Evolutionary conservation across 2,113 vertebrate genomes (phyloP).

Genomic region (Pelodiscus sinensis): DNA sequence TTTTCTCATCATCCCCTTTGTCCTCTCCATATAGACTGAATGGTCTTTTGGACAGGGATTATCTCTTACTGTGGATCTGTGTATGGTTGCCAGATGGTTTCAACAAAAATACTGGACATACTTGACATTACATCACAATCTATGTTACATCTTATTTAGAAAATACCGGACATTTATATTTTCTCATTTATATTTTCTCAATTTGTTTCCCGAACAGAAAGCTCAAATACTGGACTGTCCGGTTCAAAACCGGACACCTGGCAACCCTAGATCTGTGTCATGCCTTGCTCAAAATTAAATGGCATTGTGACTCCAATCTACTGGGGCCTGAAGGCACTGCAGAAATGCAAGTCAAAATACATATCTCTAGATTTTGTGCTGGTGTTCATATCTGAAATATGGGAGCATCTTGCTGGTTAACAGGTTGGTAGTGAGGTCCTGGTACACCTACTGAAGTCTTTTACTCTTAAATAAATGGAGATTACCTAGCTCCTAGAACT

Average conservation of each 20-base stretch:
- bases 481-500: no score
- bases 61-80: neutral
- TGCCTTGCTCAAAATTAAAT: neutral
- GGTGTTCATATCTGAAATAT: neutral
- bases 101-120: no score
- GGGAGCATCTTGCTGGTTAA: neutral
- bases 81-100: neutral
- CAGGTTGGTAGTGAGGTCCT: conserved; percentile 22
- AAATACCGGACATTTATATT: no score
- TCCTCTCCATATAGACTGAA: neutral
- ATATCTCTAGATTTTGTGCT: neutral
- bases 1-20: neutral
- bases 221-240: no score
- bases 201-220: no score
- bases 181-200: no score
- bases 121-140: no score
- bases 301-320: neutral
- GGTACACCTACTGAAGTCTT: neutral
- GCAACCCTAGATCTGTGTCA: no score
- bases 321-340: neutral
- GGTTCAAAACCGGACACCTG: no score
- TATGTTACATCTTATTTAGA: no score
- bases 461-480: no score
- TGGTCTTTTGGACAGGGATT: neutral
- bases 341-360: neutral